These are phyloP conservation scores for Ceraclea dissimilis DNA, from an alignment of 2,888 invertebrate genomes.

Conservation along the genomic window DNA sequence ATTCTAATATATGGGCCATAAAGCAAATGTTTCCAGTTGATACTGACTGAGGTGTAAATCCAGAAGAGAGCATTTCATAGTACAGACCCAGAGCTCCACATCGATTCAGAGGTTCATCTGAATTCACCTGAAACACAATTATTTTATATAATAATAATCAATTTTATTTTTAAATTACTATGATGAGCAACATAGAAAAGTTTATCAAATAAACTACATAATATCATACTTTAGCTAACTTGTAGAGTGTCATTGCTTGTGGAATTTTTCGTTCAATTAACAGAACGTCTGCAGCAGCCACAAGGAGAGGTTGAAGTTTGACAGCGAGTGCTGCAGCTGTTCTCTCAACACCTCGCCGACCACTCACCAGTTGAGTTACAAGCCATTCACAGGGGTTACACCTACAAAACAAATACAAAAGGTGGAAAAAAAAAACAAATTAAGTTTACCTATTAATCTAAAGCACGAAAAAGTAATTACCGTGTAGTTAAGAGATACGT, in stretches of 20 bases:
- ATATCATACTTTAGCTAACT: conserved; percentile 60
- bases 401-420: conserved; percentile 28
- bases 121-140: conserved; percentile 15
- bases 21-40: conserved; percentile 22
- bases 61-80: conserved; percentile 18
- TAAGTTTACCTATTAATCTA: background rate
- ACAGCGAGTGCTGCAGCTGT: conserved; percentile 41
- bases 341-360: conserved; percentile 36
- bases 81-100: conserved; percentile 21
- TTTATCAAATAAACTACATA: too few species aligned
- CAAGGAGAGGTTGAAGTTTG: conserved; percentile 56
- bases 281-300: conserved; percentile 75
- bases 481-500: conserved; percentile 49
- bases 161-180: too few species aligned
- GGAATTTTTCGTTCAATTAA: conserved; percentile 65
- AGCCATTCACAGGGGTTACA: conserved; percentile 43
- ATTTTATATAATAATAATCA: background rate
- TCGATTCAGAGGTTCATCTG: conserved; percentile 22
- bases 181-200: too few species aligned
- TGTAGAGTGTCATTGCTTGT: conserved; percentile 73
- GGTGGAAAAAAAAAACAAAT: too few species aligned
- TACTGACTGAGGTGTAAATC: conserved; percentile 18
- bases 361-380: conserved; percentile 31
- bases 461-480: conserved; percentile 28
- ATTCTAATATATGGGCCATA: conserved; percentile 13